Conservation (phyloP, 2,113 vertebrate genomes). For the Ranitomeya variabilis region DNA sequence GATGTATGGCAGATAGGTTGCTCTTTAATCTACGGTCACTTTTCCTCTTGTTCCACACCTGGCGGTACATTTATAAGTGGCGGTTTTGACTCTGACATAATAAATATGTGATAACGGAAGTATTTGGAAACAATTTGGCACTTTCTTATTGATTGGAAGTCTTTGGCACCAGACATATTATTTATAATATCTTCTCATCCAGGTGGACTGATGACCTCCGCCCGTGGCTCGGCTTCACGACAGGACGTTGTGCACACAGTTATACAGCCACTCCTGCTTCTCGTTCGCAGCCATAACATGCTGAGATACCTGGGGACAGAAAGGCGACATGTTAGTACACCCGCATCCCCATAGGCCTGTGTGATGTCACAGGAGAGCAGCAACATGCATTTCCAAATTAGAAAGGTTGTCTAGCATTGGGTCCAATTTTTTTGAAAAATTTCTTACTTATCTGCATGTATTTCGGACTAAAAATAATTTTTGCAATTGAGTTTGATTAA, state of each 20-base stretch:
- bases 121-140: background rate
- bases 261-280: constrained; percentile 84
- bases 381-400: background rate
- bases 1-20: no score
- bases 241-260: constrained; percentile 81
- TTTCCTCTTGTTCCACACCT: no score
- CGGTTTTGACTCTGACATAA: background rate
- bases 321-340: constrained; percentile 48
- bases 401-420: no score
- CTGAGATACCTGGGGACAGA: constrained; percentile 81
- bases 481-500: no score
- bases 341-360: no score
- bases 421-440: no score
- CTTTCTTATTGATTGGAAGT: background rate
- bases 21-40: no score
- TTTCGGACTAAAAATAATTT: no score
- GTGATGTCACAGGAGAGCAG: background rate
- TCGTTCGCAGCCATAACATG: constrained; percentile 85
- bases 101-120: background rate
- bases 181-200: background rate
- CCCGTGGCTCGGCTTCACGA: constrained; percentile 58
- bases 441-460: no score
- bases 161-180: background rate
- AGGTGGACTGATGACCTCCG: background rate
- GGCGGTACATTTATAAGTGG: background rate